Evolutionary conservation across 64 coral and sea anemone species (phyloP), one percentile per base, ranked within the genome.

Genomic region (Montipora sp.): DNA sequence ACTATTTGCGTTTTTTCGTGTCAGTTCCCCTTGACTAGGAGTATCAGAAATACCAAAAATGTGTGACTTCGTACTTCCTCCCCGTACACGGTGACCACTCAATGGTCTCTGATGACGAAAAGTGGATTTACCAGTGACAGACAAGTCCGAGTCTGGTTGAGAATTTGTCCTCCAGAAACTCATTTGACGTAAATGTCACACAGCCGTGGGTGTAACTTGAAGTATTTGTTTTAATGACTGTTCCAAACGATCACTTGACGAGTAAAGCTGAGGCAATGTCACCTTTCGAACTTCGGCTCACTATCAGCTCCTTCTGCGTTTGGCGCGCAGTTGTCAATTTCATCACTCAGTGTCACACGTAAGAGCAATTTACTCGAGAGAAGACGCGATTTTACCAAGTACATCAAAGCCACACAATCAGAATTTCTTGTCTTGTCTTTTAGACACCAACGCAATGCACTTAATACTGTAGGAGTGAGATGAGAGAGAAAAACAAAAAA

Each of bases 41-140:
- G 80, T 83, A 75, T 92, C 80, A 47, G 80, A 63, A 12, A 84
- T 22, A 51, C 90, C 90, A 92, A 92, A 92, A 83, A 92, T 92
- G 57, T 92, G 22, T 47, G 90, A 73, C 58, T 92, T 92, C 7
- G 79, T 92, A 47, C 55, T 84, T 7, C 90, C 90, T 84, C 81
- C 81, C n/a, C 81, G 43, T 18, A 10, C 22, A 77, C 59, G 90
- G 23, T 80, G 79, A 48, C 90, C 80, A 92, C 90, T 84, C n/a
- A 21, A 6, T 47, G 90, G 90, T 15, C 90, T 73, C n/a, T 92
- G 68, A 51, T 92, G 55, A 23, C 90, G 53, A 77, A 80, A 84
- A 3, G 79, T 77, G n/a, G 90, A 53, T 48, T 23, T 92, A 19
- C 90, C 90, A 76, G 90, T 92, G 6, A 92, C 90, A 47, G 90